Percentiles rank a stretch among this genome's conserved stretches.
Evolutionary conservation across 2,888 invertebrate genomes (phyloP).

Genomic region (Alloplasta piceator): DNA sequence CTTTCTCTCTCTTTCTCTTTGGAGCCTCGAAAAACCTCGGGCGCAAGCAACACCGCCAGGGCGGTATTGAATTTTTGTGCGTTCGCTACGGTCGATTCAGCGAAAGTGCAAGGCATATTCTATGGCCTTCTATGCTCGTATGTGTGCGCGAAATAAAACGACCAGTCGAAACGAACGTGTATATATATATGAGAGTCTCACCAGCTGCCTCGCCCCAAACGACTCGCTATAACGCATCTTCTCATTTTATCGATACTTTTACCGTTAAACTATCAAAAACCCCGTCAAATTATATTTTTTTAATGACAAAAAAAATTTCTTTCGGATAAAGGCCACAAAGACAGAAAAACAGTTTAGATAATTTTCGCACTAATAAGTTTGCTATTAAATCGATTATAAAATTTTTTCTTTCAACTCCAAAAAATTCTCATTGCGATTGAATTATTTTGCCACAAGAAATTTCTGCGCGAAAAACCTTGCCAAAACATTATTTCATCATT

Average conservation of each 20-base stretch:
- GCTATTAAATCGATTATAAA: too few species aligned
- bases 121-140: constrained; percentile 57
- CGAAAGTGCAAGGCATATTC: constrained; percentile 78
- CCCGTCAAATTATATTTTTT: background rate
- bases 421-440: too few species aligned
- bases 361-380: too few species aligned
- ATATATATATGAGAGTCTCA: constrained; percentile 47
- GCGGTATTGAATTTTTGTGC: constrained; percentile 82
- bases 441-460: too few species aligned
- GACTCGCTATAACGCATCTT: constrained; percentile 40
- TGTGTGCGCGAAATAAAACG: constrained; percentile 40
- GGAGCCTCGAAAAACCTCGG: constrained; percentile 67
- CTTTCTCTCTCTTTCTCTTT: constrained; percentile 24
- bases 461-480: too few species aligned
- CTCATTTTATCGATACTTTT: constrained; percentile 15
- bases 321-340: background rate
- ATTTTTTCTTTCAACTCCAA: too few species aligned
- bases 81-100: constrained; percentile 81
- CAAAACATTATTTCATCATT: too few species aligned
- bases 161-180: constrained; percentile 39
- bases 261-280: constrained; percentile 29
- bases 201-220: constrained; percentile 67
- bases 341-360: constrained; percentile 7
- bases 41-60: constrained; percentile 64
- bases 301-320: too few species aligned